Evolutionary conservation across 2,113 vertebrate species (phyloP), one percentile per base, ranked within the genome.

Genomic region (Helogale parvula): DNA sequence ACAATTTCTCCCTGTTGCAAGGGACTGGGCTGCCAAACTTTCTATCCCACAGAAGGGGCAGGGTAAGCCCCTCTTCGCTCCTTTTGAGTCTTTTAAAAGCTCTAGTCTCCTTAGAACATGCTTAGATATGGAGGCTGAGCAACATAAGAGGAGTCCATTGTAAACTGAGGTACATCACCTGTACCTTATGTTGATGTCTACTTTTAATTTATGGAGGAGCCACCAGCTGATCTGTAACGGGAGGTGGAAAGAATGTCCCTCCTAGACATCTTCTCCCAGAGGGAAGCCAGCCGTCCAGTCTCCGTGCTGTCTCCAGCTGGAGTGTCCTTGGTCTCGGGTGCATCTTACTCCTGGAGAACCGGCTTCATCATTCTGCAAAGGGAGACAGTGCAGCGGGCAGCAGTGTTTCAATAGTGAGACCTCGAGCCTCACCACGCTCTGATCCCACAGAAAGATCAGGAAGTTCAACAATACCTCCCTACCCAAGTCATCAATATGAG

Each of bases 221-320:
- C 65, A 19, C 45, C 47, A 29, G n/a, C 12, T 3, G 19, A n/a
- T 1, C 2, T 2, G 0, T 21, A n/a, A 14, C 33, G 25, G n/a
- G 23, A 68, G 60, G 0, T 65, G 11, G 6, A 77, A 90, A 57
- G 69, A 29, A 35, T 13, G 41, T 35, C 60, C 50, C n/a, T 63
- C 60, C 33, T 25, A 82, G 66, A 33, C 14, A 27, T 54, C 65
- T 86, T 84, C 68, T 33, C 41, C 52, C 27, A 63, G 82, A 50
- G 54, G 10, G 54, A 71, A 54, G 25, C n/a, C 79, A 66, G 3
- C 41, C 29, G 1, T 33, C 63, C 71, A 10, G 6, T 13, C 31
- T 74, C 45, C 35, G 0, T 21, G 7, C 11, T 3, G 6, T 3
- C 54, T 52, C 2, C n/a, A 65, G 27, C 84, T 29, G 7, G 38